Base-by-base conservation (phyloP, 2,888 invertebrate genomes). In the Napeogenes inachia region DNA sequence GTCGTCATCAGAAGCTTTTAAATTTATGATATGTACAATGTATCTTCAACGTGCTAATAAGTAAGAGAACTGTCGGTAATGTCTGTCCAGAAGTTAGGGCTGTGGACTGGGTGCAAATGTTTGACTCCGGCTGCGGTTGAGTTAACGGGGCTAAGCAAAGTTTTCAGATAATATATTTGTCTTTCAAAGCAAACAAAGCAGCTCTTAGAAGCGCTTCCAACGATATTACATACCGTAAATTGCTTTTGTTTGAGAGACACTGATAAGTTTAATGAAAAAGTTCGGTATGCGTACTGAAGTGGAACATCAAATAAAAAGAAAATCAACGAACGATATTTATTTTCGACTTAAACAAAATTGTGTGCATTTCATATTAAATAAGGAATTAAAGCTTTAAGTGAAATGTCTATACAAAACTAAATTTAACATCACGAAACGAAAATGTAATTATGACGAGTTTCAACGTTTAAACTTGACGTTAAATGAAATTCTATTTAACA, bases 111-210 rank as follows among this genome's bases (percentile, higher is more conserved):
- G 13, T 54, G 59, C 63, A 62, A 68, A 66, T 66, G 60, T 68
- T 68, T 64, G 65, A 56, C 58, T 61, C 64, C 64, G 62, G 61
- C 72, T 72, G 72, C 62, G 73, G 71, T 67, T 66, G 66, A 75
- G 66, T 71, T 73, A 72, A 73, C 71, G 68, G 69, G 71, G 69
- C 67, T 67, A 66, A 69, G 67, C 68, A 70, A 77, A 76, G 72
- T 76, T 73, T 68, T 67, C 70, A 71, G 68, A 68, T 66, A 71
- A 72, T 68, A 72, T 68, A 75, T 72, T 71, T 70, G 66, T 68
- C 68, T 70, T 68, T 65, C 62, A 64, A 68, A 67, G 68, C 71
- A 72, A 74, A 76, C 72, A 74, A 74, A 75, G 61, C 70, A 75
- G 61, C 70, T 74, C 65, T 59, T 57, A 53, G 58, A 62, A 61